These are phyloP conservation scores for Acanthurus lineatus DNA, from an alignment of 2,797 vertebrate genomes.

Conservation along the genomic window DNA sequence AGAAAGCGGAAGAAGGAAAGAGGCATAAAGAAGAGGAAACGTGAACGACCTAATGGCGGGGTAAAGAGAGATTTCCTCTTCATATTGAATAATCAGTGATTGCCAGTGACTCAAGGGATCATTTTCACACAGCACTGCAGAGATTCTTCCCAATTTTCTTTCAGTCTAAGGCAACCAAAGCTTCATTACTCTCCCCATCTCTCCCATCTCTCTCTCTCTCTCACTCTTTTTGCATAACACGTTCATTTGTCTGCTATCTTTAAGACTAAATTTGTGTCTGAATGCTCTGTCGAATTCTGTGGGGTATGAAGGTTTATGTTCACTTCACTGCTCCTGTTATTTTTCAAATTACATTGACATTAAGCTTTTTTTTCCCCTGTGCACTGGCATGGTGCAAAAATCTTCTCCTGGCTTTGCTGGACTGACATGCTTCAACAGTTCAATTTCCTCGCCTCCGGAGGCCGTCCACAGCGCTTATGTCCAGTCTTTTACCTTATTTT, in stretches of 20 bases:
- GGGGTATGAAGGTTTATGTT: slow-evolving; percentile 67
- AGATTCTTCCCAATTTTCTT: slow-evolving; percentile 69
- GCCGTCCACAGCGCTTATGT: slow-evolving; percentile 55
- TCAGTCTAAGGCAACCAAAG: slow-evolving; percentile 61
- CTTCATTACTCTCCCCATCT: slow-evolving; percentile 60
- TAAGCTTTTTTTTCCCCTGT: slow-evolving; percentile 53
- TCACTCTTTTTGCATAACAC: slow-evolving; percentile 14
- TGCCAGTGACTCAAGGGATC: slow-evolving; percentile 66
- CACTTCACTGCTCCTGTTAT: slow-evolving; percentile 75
- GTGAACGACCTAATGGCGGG: slow-evolving; percentile 56
- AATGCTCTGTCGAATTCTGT: slow-evolving; percentile 55
- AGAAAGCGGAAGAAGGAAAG: slow-evolving; percentile 53
- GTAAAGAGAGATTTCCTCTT: slow-evolving; percentile 63
- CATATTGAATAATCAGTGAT: slow-evolving; percentile 79
- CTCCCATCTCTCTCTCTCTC: slow-evolving; percentile 40
- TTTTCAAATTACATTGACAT: slow-evolving; percentile 75
- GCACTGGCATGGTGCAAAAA: slow-evolving; percentile 34
- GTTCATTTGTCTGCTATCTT: slow-evolving; percentile 65
- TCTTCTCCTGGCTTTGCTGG: slow-evolving; percentile 59
- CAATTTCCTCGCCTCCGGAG: slow-evolving; percentile 55
- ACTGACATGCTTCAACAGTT: slow-evolving; percentile 72
- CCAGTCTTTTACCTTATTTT: slow-evolving; percentile 36
- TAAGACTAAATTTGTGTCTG: slow-evolving; percentile 54
- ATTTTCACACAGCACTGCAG: slow-evolving; percentile 66
- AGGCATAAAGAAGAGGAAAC: slow-evolving; percentile 55